These are phyloP conservation scores for Tapirus indicus DNA, from an alignment of 2,797 vertebrate species.

Conservation along the genomic window DNA sequence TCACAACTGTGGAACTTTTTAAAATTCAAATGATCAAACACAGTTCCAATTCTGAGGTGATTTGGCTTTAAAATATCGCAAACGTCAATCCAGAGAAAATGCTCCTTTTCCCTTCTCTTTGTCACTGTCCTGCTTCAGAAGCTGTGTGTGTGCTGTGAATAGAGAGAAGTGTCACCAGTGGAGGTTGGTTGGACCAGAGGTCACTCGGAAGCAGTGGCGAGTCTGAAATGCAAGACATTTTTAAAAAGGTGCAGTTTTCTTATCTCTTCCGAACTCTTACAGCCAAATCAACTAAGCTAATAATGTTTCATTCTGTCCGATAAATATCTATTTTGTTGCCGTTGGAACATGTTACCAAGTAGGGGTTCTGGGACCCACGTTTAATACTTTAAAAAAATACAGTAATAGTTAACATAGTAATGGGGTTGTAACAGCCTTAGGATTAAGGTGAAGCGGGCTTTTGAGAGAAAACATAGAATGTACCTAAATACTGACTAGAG, in stretches of 20 bases:
- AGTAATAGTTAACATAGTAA: not conserved
- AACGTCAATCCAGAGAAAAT: conserved; percentile 43
- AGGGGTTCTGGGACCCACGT: not conserved
- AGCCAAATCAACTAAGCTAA: conserved; percentile 2
- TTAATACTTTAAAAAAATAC: not conserved
- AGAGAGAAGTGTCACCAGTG: not conserved
- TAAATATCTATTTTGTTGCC: not conserved
- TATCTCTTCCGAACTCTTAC: conserved; percentile 20
- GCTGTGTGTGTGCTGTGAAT: not conserved
- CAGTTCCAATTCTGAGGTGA: not conserved
- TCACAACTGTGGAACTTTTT: conserved; percentile 12
- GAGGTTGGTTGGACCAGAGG: not conserved
- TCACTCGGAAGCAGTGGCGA: not conserved
- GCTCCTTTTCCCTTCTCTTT: not conserved
- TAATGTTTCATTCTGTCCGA: not conserved
- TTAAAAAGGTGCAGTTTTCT: not conserved
- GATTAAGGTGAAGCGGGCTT: not conserved
- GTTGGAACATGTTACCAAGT: not conserved
- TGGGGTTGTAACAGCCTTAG: not conserved
- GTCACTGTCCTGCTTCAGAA: conserved; percentile 33
- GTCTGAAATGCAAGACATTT: not conserved
- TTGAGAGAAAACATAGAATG: not conserved
- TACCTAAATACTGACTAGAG: not conserved
- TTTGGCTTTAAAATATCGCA: conserved; percentile 22
- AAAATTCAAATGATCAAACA: conserved; percentile 34